These are phyloP conservation scores for Zelleria hepariella DNA, from an alignment of 2,888 invertebrate genomes.

Conservation along the genomic window DNA sequence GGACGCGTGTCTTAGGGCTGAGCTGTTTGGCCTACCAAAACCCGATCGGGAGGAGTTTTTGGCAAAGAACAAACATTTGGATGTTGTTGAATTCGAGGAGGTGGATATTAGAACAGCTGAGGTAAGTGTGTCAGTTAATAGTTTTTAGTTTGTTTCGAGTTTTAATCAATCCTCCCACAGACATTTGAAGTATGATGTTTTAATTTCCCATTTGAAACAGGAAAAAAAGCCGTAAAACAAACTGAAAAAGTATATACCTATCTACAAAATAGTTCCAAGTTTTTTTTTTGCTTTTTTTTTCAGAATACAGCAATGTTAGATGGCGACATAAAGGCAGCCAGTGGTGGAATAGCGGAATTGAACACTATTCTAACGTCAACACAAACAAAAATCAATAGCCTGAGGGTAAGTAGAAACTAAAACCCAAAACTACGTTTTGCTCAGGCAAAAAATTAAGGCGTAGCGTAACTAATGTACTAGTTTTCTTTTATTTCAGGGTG, in stretches of 20 bases:
- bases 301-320: conserved; percentile 60
- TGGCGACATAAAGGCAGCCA: conserved; percentile 77
- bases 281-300: conserved; percentile 18
- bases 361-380: conserved; percentile 85
- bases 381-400: conserved; percentile 87
- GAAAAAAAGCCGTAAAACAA: no score
- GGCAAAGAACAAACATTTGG: conserved; percentile 66
- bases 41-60: conserved; percentile 79
- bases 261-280: background rate
- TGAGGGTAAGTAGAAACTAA: conserved; percentile 74
- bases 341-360: conserved; percentile 83
- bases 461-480: no score
- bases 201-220: no score
- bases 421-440: background rate
- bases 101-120: conserved; percentile 58
- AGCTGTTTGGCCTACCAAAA: conserved; percentile 79
- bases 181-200: no score
- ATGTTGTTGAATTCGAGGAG: conserved; percentile 68
- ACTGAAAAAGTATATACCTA: background rate
- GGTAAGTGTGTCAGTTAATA: no score
- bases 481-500: conserved; percentile 71
- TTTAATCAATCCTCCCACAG: no score
- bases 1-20: conserved; percentile 84
- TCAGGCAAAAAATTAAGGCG: background rate
- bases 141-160: no score